A percentile compares a stretch with the other conserved stretches of the same genome.
phyloP scores from a whole-genome alignment of 2,113 vertebrate genomes.

The Podilymbus podiceps region DNA sequence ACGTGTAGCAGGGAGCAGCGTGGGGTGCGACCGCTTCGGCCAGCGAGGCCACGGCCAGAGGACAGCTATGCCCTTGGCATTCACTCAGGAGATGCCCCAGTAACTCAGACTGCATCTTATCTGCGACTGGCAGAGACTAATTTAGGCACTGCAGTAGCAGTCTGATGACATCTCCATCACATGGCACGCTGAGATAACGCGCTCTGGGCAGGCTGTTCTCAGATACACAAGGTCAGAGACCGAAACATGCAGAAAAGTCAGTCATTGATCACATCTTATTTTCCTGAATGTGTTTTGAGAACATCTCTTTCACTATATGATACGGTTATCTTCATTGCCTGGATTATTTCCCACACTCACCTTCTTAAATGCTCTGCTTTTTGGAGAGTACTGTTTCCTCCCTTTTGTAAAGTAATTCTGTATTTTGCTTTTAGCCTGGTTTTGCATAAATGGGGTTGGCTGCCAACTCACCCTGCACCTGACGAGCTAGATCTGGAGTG shows the following conservation, averaged over 20 bases:
- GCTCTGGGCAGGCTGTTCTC: background rate
- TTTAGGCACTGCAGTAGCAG: background rate
- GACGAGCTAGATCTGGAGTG: constrained; percentile 13
- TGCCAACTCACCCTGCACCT: constrained; percentile 40
- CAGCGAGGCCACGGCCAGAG: background rate
- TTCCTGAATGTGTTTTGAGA: background rate
- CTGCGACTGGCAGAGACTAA: background rate
- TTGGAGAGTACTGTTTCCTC: background rate
- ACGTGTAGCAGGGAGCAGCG: background rate
- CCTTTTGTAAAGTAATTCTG: background rate
- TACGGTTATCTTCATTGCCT: background rate
- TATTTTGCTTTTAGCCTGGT: constrained; percentile 4
- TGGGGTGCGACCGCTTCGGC: fast-evolving
- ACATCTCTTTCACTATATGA: background rate
- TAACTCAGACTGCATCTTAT: background rate
- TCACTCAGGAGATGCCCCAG: background rate
- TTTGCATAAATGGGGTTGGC: constrained; percentile 12
- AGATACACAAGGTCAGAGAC: background rate
- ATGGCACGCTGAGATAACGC: background rate
- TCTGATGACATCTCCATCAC: background rate
- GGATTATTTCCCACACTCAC: background rate
- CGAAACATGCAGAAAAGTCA: background rate
- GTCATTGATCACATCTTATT: background rate
- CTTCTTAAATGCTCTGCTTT: background rate
- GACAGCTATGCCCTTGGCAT: background rate